Percentiles rank a stretch among this genome's conserved stretches.
Evolutionary conservation across 1,140 invertebrate species (phyloP).

Genomic region (Halesus radiatus): DNA sequence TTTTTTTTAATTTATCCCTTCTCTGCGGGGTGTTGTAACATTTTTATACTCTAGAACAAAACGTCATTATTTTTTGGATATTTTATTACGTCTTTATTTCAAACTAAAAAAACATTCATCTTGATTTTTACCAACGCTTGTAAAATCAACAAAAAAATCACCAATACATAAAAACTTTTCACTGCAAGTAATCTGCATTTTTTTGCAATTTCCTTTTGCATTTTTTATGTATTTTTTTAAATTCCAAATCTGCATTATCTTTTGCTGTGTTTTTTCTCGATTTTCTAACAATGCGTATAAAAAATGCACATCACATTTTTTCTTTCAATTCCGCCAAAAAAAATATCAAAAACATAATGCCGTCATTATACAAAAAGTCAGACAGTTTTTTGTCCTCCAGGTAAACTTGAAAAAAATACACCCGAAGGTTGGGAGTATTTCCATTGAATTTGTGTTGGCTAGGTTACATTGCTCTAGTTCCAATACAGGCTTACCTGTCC

Average conservation of each 20-base stretch:
- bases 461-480: slow-evolving; percentile 46
- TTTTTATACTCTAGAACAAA: not conserved
- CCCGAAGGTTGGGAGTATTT: slow-evolving; percentile 18
- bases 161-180: not conserved
- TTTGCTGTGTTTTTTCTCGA: not conserved
- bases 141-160: too few species aligned
- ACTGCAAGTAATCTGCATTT: not conserved
- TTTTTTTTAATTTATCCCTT: slow-evolving; percentile 22
- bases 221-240: not conserved
- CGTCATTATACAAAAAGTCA: slow-evolving; percentile 34
- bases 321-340: not conserved
- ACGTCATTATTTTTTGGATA: not conserved
- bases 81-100: not conserved
- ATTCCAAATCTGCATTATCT: not conserved
- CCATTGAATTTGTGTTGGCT: slow-evolving; percentile 33
- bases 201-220: not conserved
- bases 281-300: not conserved
- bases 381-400: slow-evolving; percentile 30
- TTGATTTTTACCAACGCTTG: too few species aligned
- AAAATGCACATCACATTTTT: slow-evolving; percentile 20
- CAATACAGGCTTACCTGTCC: slow-evolving; percentile 45
- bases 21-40: slow-evolving; percentile 21
- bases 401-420: slow-evolving; percentile 35
- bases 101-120: not conserved
- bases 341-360: slow-evolving; percentile 17